phyloP scores from a whole-genome alignment of 2,113 vertebrate genomes.

The Cyprinodon brontotheroides region DNA sequence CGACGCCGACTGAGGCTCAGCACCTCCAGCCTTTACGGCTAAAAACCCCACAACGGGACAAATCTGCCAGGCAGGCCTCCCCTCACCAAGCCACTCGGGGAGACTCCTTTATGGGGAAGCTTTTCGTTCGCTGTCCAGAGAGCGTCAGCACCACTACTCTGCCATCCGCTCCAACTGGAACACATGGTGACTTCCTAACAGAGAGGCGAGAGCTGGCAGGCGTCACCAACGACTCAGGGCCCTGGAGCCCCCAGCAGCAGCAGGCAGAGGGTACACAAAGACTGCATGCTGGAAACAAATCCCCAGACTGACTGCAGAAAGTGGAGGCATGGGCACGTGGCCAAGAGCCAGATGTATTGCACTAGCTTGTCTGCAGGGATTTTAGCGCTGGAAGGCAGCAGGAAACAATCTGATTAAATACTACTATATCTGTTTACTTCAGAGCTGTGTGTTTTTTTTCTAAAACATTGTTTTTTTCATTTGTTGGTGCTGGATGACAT shows the following conservation, averaged over 20 bases:
- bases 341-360: slow-evolving; percentile 70
- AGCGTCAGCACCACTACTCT: slow-evolving; percentile 87
- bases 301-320: slow-evolving; percentile 51
- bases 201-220: slow-evolving; percentile 78
- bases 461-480: background rate
- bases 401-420: slow-evolving; percentile 1
- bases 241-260: slow-evolving; percentile 19
- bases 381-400: slow-evolving; percentile 4
- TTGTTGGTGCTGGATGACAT: slow-evolving; percentile 9
- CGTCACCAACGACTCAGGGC: slow-evolving; percentile 71
- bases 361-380: slow-evolving; percentile 44
- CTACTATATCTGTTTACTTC: slow-evolving; percentile 10
- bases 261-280: slow-evolving; percentile 64
- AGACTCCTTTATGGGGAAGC: slow-evolving; percentile 76
- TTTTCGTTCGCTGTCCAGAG: slow-evolving; percentile 85
- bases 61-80: slow-evolving; percentile 45
- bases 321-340: slow-evolving; percentile 59
- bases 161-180: slow-evolving; percentile 87
- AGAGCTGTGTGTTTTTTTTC: background rate
- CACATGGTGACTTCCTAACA: slow-evolving; percentile 87
- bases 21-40: background rate
- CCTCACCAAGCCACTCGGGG: slow-evolving; percentile 52
- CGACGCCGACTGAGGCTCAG: slow-evolving; percentile 70
- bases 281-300: slow-evolving; percentile 54
- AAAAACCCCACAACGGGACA: background rate